Conservation (phyloP, 2,888 invertebrate species). For the Agrilus cyanescens region DNA sequence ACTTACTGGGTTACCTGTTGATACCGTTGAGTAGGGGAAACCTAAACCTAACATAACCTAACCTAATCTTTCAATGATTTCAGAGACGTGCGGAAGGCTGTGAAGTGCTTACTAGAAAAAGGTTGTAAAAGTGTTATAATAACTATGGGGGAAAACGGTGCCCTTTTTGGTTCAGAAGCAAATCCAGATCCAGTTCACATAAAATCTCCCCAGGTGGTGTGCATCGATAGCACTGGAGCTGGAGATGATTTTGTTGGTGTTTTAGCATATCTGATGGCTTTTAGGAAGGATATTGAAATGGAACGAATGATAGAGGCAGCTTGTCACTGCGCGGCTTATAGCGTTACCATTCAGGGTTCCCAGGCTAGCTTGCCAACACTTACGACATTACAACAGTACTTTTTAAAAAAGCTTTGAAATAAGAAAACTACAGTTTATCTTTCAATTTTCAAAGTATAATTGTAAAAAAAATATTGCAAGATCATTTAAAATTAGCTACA, state of each 20-base stretch:
- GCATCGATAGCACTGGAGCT: slow-evolving; percentile 87
- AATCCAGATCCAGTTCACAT: slow-evolving; percentile 44
- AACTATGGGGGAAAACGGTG: slow-evolving; percentile 75
- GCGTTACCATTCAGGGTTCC: slow-evolving; percentile 71
- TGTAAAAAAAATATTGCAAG: too few relatives aligned
- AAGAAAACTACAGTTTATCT: too few relatives aligned
- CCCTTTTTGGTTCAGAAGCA: slow-evolving; percentile 47
- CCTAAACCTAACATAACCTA: not conserved
- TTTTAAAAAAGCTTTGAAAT: not conserved
- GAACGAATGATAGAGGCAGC: slow-evolving; percentile 60
- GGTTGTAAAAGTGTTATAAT: slow-evolving; percentile 74
- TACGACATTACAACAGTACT: not conserved
- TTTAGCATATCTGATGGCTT: slow-evolving; percentile 65
- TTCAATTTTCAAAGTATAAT: too few relatives aligned
- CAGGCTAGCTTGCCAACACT: slow-evolving; percentile 53
- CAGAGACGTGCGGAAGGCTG: slow-evolving; percentile 54
- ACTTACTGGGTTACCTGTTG: slow-evolving; percentile 45
- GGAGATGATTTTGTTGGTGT: slow-evolving; percentile 95
- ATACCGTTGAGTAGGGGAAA: slow-evolving; percentile 35
- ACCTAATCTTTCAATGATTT: slow-evolving; percentile 21
- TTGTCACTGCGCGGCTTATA: slow-evolving; percentile 64
- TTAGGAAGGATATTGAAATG: slow-evolving; percentile 45
- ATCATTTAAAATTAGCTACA: too few relatives aligned
- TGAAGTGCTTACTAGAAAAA: slow-evolving; percentile 45
- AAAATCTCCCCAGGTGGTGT: slow-evolving; percentile 48